Percentiles rank a stretch among this genome's conserved stretches.
Evolutionary conservation across 2,113 vertebrate genomes (phyloP).

Genomic region (Apodemus speciosus): DNA sequence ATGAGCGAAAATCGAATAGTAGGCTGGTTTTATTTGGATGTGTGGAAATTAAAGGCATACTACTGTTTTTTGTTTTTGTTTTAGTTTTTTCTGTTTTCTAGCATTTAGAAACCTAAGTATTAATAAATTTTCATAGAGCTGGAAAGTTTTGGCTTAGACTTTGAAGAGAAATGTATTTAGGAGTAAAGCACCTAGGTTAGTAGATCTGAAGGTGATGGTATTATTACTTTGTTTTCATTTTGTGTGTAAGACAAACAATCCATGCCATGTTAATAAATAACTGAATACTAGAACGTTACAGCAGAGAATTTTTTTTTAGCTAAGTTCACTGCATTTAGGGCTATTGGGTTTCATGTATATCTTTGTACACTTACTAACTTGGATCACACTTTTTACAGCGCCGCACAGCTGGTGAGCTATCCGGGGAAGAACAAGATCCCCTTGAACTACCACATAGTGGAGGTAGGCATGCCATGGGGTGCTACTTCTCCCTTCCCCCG

Average conservation of each 20-base stretch:
- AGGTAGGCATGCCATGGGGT: slow-evolving; percentile 87
- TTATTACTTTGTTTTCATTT: slow-evolving; percentile 31
- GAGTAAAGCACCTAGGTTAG: slow-evolving; percentile 14
- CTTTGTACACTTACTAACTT: slow-evolving; percentile 32
- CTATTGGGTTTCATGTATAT: neutral
- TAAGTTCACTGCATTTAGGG: slow-evolving; percentile 42
- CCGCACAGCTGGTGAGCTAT: slow-evolving; percentile 97
- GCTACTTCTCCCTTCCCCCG: slow-evolving; percentile 13
- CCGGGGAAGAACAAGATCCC: slow-evolving; percentile 98
- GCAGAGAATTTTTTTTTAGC: neutral
- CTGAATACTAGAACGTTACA: slow-evolving; percentile 40
- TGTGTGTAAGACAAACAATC: neutral
- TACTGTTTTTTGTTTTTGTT: neutral
- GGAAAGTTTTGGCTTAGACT: slow-evolving; percentile 16
- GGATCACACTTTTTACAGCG: slow-evolving; percentile 84
- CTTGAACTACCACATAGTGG: slow-evolving; percentile 98
- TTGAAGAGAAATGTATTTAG: slow-evolving; percentile 39
- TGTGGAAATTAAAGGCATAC: slow-evolving; percentile 1
- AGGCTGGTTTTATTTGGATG: slow-evolving; percentile 27
- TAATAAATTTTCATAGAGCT: slow-evolving; percentile 28
- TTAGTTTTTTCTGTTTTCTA: neutral
- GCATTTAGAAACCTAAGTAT: neutral
- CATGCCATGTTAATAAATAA: neutral
- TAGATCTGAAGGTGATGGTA: slow-evolving; percentile 24
- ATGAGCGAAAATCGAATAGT: neutral